A percentile compares a stretch with the other conserved stretches of the same genome.
phyloP scores from a whole-genome alignment of 1,140 invertebrate genomes.

The Apis cerana region DNA sequence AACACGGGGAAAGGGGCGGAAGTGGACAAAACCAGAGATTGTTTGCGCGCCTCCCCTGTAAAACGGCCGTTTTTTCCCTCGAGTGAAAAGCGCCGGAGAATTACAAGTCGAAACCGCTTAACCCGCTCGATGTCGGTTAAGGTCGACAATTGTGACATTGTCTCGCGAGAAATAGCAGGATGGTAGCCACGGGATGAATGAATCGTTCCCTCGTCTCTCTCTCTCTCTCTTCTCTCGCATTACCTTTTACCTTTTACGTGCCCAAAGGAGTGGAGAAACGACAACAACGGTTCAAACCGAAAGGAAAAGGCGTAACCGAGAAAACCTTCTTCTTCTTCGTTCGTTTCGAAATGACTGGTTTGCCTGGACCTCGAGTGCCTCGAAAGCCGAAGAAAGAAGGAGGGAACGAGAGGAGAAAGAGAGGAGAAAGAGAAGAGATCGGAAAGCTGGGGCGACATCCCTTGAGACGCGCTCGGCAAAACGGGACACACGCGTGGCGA shows the following conservation, averaged over 20 bases:
- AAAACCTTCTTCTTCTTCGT: constrained; percentile 44
- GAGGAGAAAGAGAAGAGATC: constrained; percentile 4
- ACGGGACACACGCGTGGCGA: constrained; percentile 51
- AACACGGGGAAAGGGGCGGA: constrained; percentile 18
- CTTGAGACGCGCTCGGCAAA: constrained; percentile 50
- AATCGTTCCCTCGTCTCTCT: background rate
- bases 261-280: constrained; percentile 1
- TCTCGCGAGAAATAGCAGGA: background rate
- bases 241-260: background rate
- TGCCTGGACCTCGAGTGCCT: constrained; percentile 32
- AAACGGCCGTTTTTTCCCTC: constrained; percentile 22
- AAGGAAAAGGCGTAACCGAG: constrained; percentile 51
- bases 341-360: constrained; percentile 53
- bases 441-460: constrained; percentile 50
- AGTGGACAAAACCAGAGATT: constrained; percentile 43
- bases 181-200: too few species aligned
- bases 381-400: constrained; percentile 22
- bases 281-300: constrained; percentile 10
- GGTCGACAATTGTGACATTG: constrained; percentile 34
- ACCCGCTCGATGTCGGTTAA: constrained; percentile 41
- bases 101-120: constrained; percentile 61
- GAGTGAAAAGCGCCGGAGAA: constrained; percentile 12
- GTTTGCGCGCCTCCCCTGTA: constrained; percentile 14
- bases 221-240: background rate
- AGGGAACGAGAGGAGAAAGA: background rate